These are phyloP conservation scores for Trichechus manatus DNA, from an alignment of 2,113 vertebrate species.

Conservation along the genomic window DNA sequence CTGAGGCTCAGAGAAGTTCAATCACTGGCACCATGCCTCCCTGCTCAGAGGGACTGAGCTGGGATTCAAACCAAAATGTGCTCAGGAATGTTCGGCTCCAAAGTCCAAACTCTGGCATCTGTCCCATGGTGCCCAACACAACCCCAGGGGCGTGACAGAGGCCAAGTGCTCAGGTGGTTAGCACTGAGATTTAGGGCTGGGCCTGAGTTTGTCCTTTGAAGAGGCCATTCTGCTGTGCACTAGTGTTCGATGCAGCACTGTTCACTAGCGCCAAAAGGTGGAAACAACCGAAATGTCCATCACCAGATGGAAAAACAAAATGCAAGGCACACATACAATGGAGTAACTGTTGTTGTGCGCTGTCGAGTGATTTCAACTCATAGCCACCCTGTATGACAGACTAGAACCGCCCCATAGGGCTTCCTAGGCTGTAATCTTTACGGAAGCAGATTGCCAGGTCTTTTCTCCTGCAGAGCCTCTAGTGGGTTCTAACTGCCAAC, in stretches of 20 bases:
- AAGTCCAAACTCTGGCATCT: fast-evolving
- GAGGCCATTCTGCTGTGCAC: not conserved
- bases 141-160: fast-evolving
- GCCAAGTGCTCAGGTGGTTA: not conserved
- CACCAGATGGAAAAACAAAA: not conserved
- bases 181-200: slow-evolving; percentile 50
- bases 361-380: not conserved
- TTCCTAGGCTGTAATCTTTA: not conserved
- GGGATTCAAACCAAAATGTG: not conserved
- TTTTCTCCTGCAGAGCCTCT: not conserved
- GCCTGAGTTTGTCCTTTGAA: slow-evolving; percentile 70
- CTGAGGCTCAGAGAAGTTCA: not conserved
- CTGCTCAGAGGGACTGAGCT: not conserved
- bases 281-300: not conserved
- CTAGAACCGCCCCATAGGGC: not conserved
- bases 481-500: not conserved
- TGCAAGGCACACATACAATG: not conserved
- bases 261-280: too few species aligned
- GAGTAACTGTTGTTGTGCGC: not conserved
- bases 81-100: fast-evolving
- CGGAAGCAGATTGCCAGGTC: not conserved
- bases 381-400: not conserved
- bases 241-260: too few species aligned
- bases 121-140: not conserved
- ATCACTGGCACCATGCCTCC: fast-evolving